Evolutionary conservation across 2,797 vertebrate genomes (phyloP).

Genomic region (Lepilemur septentrionalis): DNA sequence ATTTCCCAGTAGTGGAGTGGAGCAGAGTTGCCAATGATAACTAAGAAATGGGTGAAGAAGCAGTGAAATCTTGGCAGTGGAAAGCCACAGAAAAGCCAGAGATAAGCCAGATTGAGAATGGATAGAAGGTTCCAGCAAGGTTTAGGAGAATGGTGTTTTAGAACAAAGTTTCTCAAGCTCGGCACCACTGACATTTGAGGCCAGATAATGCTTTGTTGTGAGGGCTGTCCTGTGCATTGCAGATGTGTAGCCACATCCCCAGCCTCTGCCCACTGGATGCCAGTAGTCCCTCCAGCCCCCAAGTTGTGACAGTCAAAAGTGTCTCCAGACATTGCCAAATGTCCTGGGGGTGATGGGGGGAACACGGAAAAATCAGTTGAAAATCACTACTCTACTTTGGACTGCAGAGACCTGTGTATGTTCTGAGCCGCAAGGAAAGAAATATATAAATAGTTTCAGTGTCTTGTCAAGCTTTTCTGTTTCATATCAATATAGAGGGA

Average conservation of each 20-base stretch:
- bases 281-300: background rate
- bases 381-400: background rate
- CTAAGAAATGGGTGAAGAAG: background rate
- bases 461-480: conserved; percentile 55
- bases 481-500: conserved; percentile 50
- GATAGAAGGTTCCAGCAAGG: background rate
- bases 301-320: background rate
- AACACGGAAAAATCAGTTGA: background rate
- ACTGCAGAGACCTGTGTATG: background rate
- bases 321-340: background rate
- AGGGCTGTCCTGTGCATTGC: background rate
- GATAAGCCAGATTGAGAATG: background rate
- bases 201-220: background rate
- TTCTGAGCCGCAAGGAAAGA: conserved; percentile 53
- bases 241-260: background rate
- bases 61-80: background rate
- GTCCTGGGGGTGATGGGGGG: fast-evolving
- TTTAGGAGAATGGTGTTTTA: background rate
- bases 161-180: background rate
- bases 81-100: background rate
- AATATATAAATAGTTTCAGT: conserved; percentile 57
- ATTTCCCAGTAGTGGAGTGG: background rate
- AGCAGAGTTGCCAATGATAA: background rate
- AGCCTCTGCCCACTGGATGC: background rate
- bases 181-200: background rate